Conservation (phyloP, 2,113 vertebrate species). For the Lates calcarifer region DNA sequence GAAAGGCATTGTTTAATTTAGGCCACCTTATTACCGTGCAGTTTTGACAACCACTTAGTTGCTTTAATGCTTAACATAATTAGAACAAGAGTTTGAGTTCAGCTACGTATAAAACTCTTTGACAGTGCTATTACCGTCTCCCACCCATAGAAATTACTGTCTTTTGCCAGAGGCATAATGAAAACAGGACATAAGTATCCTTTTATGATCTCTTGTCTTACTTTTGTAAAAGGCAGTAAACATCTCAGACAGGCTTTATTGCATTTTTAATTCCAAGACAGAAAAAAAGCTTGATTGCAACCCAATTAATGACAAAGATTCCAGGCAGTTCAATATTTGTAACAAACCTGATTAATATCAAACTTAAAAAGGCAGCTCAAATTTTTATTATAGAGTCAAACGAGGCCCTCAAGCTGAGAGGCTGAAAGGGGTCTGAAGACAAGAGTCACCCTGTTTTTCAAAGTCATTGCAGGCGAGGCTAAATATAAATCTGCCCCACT, state of each 20-base stretch:
- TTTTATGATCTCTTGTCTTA: conserved; percentile 56
- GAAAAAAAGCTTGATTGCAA: conserved; percentile 22
- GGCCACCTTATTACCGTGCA: conserved; percentile 57
- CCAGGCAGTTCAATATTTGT: conserved; percentile 2
- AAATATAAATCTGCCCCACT: conserved; percentile 86
- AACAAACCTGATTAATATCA: conserved; percentile 12
- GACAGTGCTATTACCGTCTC: conserved; percentile 73
- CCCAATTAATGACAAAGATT: conserved; percentile 1
- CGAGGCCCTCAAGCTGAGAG: conserved; percentile 8
- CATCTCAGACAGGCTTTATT: conserved; percentile 32
- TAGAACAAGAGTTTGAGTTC: conserved; percentile 71
- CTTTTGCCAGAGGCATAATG: conserved; percentile 56
- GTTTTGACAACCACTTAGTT: conserved; percentile 72
- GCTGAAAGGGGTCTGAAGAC: conserved; percentile 58
- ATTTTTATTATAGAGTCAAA: not conserved
- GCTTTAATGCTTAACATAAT: conserved; percentile 75
- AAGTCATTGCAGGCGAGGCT: conserved; percentile 74
- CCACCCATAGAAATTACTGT: conserved; percentile 58
- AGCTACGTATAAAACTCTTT: conserved; percentile 72
- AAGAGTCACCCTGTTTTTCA: conserved; percentile 71
- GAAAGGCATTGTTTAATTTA: conserved; percentile 73
- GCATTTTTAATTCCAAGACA: conserved; percentile 10
- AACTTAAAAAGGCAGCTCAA: not conserved
- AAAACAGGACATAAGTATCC: conserved; percentile 59
- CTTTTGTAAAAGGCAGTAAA: conserved; percentile 57